Base-by-base conservation (phyloP, 2,888 invertebrate species). In the Epinotia brunnichana region DNA sequence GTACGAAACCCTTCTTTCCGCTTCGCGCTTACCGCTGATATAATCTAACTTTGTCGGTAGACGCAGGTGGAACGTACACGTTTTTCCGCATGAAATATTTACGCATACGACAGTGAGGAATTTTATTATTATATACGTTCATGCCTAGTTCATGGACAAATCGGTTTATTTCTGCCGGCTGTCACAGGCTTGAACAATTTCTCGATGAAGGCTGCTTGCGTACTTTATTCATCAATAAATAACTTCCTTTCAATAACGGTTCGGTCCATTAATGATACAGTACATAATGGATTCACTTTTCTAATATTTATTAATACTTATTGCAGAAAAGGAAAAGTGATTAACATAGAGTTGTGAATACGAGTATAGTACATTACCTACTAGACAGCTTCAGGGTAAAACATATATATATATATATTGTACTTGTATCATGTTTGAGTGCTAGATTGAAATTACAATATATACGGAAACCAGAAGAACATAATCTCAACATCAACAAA, bases 51-150 rank as follows among this genome's bases (percentile, higher is more conserved):
- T 66, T 10, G 21, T 62, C 62, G 11, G 15, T 15, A 62, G 39
- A 15, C 19, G 64, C 64, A 83, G 79, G 78, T 82, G 82, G 78
- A 82, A 86, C 85, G 86, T 86, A 89, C 60, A 56, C 82, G 82
- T 87, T 87, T 89, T 83, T 85, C 83, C 81, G 77, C 79, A 83
- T 87, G 86, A 88, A 88, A 85, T 83, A 82, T 84, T 85, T 85
- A 83, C 19, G 60, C 17, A 2, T 24, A 29, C 54, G 44, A 61
- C 62, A 62, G 21, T 54, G 48, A 48, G 19, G 51, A 59, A 57
- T 68, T 68, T 56, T 51, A 68, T 72, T 62, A 67, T 67, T 48
- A 67, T 60, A 10, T 10, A 39, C n/a, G 41, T 19, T 29, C 62
- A 57, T 24, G 44, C 51, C 41, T 3, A 56, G 17, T 72, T 41